Percentiles rank a stretch among this genome's conserved stretches.
Conservation (phyloP, 2,888 invertebrate genomes). For the Diloba caeruleocephala region DNA sequence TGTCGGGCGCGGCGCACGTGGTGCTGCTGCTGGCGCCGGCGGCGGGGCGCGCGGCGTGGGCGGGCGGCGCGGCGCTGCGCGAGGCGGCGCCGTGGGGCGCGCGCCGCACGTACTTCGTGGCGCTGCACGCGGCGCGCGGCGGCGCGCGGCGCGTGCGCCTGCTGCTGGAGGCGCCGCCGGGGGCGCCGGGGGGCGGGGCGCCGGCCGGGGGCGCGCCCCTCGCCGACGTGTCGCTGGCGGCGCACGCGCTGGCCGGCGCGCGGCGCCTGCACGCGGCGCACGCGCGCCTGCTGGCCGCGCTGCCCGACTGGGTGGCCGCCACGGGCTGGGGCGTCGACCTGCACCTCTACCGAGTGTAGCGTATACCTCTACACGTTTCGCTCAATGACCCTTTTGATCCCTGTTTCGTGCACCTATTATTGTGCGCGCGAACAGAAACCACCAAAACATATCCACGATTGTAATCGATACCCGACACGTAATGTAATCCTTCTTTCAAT, state of each 20-base stretch:
- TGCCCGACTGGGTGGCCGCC: constrained; percentile 91
- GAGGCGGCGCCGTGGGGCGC: constrained; percentile 81
- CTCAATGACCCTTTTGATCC: no score
- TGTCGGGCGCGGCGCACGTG: constrained; percentile 51
- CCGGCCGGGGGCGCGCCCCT: constrained; percentile 87
- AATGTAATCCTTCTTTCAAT: no score
- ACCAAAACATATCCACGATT: no score
- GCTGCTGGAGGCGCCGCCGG: constrained; percentile 30
- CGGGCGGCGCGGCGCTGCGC: constrained; percentile 79
- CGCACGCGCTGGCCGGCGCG: constrained; percentile 88
- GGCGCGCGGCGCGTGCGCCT: constrained; percentile 22
- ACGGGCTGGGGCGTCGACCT: constrained; percentile 92
- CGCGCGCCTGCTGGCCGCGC: constrained; percentile 85
- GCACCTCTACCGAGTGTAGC: constrained; percentile 81
- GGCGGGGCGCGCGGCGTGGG: constrained; percentile 68
- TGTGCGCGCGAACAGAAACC: no score
- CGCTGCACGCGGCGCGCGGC: constrained; percentile 60
- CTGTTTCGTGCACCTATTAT: no score
- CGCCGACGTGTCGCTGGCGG: constrained; percentile 86
- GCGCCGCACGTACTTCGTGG: constrained; percentile 73
- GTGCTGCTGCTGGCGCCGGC: constrained; percentile 76
- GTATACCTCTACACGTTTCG: constrained; percentile 3
- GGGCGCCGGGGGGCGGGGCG: constrained; percentile 71
- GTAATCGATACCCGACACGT: no score
- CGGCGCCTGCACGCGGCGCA: constrained; percentile 78